Percentiles rank a stretch among this genome's conserved stretches.
Conservation (phyloP, 2,888 invertebrate species). For the Nomada ferruginata region DNA sequence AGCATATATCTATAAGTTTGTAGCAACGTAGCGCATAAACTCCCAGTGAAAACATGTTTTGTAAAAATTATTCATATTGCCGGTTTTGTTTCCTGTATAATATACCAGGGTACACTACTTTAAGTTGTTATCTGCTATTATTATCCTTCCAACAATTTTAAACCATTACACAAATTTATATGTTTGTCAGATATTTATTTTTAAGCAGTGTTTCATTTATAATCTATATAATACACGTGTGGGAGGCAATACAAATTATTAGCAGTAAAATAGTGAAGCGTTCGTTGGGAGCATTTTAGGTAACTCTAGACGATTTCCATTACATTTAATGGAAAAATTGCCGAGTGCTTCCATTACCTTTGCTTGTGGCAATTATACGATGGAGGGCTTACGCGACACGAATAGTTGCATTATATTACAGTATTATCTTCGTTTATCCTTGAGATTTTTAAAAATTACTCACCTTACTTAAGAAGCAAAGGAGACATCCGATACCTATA, state of each 20-base stretch:
- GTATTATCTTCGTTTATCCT: not conserved
- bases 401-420: not conserved
- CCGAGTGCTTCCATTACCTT: not conserved
- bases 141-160: not conserved
- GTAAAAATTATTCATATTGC: too few relatives aligned
- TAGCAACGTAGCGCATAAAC: too few relatives aligned
- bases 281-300: not conserved
- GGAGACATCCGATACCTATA: too few relatives aligned
- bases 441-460: not conserved
- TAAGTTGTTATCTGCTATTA: not conserved
- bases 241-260: not conserved
- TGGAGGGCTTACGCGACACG: not conserved
- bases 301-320: not conserved
- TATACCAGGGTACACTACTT: too few relatives aligned
- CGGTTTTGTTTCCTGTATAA: too few relatives aligned
- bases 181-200: not conserved
- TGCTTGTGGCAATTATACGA: constrained; percentile 4
- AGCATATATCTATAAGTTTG: too few relatives aligned
- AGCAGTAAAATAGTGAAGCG: not conserved
- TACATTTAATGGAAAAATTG: constrained; percentile 16
- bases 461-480: too few relatives aligned
- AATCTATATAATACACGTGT: not conserved
- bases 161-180: not conserved
- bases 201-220: not conserved
- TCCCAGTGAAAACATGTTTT: too few relatives aligned